These are phyloP conservation scores for Nomada ruficornis DNA, from an alignment of 2,888 invertebrate genomes.

Conservation along the genomic window DNA sequence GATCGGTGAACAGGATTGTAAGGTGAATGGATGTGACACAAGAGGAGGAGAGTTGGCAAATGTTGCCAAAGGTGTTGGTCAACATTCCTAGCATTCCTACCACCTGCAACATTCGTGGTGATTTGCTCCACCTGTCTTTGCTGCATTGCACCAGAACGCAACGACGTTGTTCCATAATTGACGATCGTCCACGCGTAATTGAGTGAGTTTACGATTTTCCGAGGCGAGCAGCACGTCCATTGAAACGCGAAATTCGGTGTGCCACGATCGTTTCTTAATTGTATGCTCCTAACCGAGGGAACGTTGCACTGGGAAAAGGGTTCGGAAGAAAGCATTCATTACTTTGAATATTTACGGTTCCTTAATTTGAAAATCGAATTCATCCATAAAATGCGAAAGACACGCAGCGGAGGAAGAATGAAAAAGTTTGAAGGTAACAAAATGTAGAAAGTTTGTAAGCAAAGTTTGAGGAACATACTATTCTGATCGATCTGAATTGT, in stretches of 20 bases:
- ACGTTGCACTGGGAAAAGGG: not conserved
- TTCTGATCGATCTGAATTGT: constrained; percentile 4
- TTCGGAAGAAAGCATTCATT: too few relatives aligned
- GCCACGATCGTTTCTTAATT: not conserved
- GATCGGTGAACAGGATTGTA: constrained; percentile 41
- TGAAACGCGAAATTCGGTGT: not conserved
- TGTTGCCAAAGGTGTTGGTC: constrained; percentile 67
- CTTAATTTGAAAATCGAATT: too few relatives aligned
- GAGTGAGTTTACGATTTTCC: constrained; percentile 9
- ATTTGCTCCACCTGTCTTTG: constrained; percentile 69
- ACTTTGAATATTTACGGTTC: too few relatives aligned
- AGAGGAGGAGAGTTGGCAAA: constrained; percentile 60
- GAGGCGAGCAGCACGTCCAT: not conserved
- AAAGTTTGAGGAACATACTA: not conserved
- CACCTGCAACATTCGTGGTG: constrained; percentile 58
- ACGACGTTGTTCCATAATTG: constrained; percentile 48
- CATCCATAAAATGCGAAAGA: too few relatives aligned
- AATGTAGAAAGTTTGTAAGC: too few relatives aligned
- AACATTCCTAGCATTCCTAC: constrained; percentile 66
- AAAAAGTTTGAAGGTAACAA: not conserved
- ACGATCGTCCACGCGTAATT: constrained; percentile 25
- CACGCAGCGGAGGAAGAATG: not conserved
- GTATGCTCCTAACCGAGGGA: not conserved
- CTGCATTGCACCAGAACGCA: constrained; percentile 65
- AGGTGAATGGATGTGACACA: constrained; percentile 65